Conservation (phyloP, 64 coral and sea anemone species). For the Stichodactyla mertensii region DNA sequence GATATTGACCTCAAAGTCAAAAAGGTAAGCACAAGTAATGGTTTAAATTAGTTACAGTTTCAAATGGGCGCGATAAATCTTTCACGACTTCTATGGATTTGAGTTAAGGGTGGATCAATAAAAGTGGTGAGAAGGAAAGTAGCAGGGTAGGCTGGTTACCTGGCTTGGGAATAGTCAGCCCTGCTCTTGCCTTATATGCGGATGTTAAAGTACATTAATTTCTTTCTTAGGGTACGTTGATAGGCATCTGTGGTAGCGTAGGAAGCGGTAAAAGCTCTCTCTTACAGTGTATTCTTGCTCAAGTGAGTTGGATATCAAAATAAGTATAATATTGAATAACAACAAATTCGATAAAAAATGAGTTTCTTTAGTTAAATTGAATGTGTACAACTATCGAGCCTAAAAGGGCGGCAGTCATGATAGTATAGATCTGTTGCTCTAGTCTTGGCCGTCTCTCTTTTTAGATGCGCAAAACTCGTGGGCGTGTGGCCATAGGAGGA, state of each 20-base stretch:
- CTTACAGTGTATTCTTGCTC: constrained; percentile 64
- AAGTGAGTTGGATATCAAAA: constrained; percentile 44
- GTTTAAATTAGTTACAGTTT: background rate
- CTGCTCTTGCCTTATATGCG: background rate
- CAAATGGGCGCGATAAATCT: no score
- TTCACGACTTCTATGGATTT: no score
- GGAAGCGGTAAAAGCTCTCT: constrained; percentile 92
- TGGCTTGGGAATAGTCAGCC: background rate
- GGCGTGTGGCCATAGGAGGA: constrained; percentile 51
- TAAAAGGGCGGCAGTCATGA: no score
- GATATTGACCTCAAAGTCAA: constrained; percentile 74
- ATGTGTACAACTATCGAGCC: no score
- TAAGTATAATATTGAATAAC: no score
- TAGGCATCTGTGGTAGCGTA: constrained; percentile 87
- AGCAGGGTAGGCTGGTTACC: no score
- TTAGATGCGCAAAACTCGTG: constrained; percentile 67
- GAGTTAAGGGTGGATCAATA: no score
- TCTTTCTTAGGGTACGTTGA: constrained; percentile 48
- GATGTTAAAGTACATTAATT: background rate
- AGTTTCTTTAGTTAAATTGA: background rate
- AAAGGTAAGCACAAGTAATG: constrained; percentile 43
- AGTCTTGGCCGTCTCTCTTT: constrained; percentile 1
- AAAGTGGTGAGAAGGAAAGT: no score
- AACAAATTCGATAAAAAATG: background rate
- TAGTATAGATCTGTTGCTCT: background rate